Base-by-base conservation (phyloP, 2,888 invertebrate species). In the Agrilus cyanescens region DNA sequence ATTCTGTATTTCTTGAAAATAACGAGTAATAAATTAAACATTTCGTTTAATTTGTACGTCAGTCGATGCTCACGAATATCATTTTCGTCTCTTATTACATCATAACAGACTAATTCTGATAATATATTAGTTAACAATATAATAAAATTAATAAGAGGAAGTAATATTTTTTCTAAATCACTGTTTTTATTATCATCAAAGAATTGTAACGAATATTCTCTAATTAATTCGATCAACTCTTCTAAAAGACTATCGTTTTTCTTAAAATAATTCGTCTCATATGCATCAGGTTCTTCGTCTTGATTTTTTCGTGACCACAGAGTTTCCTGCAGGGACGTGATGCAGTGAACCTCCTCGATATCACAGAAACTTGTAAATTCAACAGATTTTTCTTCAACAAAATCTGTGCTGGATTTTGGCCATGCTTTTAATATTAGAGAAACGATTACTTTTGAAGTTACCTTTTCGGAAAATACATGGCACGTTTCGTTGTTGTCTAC, bases 361-460 rank as follows among this genome's bases (percentile, higher is more conserved):
- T 53, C 54, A 15, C 44, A 38, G 32, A 53, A 56, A 40, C 16
- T 12, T 31, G 14, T 10, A 15, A 41, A 6, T 12, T 41, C 18
- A 14, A 10, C 10, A 4, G 12, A n/a, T 10, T 16, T 32, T 8
- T 40, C 25, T 13, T 33, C 30, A 18, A 25, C 10, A 25, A 25
- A 10, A 25, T 25, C 8, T 1, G 25, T 25, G 8, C 38, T 35
- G 45, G 43, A 32, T 29, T 39, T 41, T 16, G 57, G 58, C 58
- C 60, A 62, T 37, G 59, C 59, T 47, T 58, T 63, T 4, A 59
- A 53, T 13, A 56, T 54, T 33, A 65, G 49, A 43, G 52, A 55
- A 15, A 60, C 44, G 18, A 64, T 44, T 30, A 61, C 47, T 43
- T 50, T 46, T 1, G 63, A 59, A 10, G 55, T 54, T 41, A 51